Base-by-base conservation (phyloP, 1,140 invertebrate genomes). In the Choristoneura fumiferana region DNA sequence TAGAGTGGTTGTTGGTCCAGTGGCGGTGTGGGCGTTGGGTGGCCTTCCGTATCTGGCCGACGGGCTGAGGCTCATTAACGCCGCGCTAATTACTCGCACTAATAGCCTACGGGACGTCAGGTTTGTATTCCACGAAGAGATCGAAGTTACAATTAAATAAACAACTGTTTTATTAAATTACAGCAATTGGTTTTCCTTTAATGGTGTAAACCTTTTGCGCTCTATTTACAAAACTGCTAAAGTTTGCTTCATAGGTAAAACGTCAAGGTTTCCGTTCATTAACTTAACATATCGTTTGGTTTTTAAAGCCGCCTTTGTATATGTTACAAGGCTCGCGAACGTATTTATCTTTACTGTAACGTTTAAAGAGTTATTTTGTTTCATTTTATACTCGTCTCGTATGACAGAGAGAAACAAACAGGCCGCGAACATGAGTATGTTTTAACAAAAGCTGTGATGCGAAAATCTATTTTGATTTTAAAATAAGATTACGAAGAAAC, bases 51-150 rank as follows among this genome's bases (percentile, higher is more conserved):
- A 81, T 69, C 69, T 74, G 57, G 71, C 37, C 71, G 75, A 67
- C 63, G 79, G 63, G 72, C 57, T 74, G 67, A 60, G 75, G 63
- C 77, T 87, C 81, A 83, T 87, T 87, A 87, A 84, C 84, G 70
- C 52, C 74, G 61, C 67, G 76, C 77, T 87, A 87, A 87, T 87
- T 87, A 73, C 71, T 63, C 69, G 64, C 58, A 73, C 81, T 85
- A 84, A 82, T 82, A 82, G 76, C 69, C 63, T 72, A 67, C 65
- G 63, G 60, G 62, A 69, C 58, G 70, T 65, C 74, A 65, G 70
- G 62, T 78, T 65, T 73, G 63, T 40, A 84, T 83, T 80, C 82
- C 71, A 80, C 80, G 78, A 80, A 81, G 75, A 59, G 70, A 68
- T 82, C 82, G 2, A 63, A 65, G 72, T 71, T 3, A 29, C 22